Conservation (phyloP, 2,797 vertebrate species). For the Pelodytes ibericus region DNA sequence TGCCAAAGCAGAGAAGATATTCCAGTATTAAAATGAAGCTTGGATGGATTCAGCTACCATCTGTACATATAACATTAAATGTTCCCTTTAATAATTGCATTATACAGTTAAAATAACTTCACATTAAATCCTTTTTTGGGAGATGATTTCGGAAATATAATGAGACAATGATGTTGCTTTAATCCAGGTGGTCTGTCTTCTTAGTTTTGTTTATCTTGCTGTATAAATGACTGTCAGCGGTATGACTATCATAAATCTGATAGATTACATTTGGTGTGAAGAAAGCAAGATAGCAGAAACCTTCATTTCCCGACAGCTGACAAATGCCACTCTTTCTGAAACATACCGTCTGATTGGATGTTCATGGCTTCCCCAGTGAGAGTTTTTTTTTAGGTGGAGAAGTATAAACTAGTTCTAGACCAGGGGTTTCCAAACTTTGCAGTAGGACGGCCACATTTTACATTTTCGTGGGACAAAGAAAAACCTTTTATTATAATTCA, state of each 20-base stretch:
- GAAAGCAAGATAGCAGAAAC: not conserved
- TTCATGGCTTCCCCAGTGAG: too few relatives aligned
- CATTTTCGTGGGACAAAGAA: too few relatives aligned
- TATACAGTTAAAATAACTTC: not conserved
- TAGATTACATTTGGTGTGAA: not conserved
- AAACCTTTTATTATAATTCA: too few relatives aligned
- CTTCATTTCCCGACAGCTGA: not conserved
- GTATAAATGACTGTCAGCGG: not conserved
- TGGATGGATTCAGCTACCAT: slow-evolving; percentile 31
- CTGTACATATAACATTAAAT: slow-evolving; percentile 40
- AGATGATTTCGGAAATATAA: slow-evolving; percentile 18
- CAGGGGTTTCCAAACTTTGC: too few relatives aligned
- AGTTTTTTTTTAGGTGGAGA: too few relatives aligned
- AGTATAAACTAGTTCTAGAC: too few relatives aligned
- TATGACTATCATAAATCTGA: slow-evolving; percentile 15
- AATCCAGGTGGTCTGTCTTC: slow-evolving; percentile 16
- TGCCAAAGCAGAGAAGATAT: slow-evolving; percentile 32
- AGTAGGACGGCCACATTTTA: too few relatives aligned
- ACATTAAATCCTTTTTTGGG: slow-evolving; percentile 20
- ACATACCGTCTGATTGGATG: too few relatives aligned
- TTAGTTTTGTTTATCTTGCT: slow-evolving; percentile 7
- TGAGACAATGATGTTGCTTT: slow-evolving; percentile 2
- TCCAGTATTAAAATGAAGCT: slow-evolving; percentile 32
- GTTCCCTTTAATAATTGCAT: slow-evolving; percentile 28
- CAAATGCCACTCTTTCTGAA: too few relatives aligned